phyloP scores from a whole-genome alignment of 2,888 invertebrate species.

The Gastrophysa polygoni region DNA sequence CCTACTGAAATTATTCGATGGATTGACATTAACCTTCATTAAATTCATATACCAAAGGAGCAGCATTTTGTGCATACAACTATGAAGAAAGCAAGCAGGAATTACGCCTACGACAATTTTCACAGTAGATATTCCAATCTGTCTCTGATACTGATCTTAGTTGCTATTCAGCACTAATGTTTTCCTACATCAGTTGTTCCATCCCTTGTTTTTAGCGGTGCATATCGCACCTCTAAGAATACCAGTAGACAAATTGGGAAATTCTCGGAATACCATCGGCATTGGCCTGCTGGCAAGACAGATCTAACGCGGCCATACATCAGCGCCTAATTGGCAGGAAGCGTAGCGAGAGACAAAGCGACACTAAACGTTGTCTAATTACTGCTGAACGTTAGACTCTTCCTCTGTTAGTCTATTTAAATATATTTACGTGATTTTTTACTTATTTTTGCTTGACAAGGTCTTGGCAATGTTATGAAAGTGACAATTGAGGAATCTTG shows the following conservation, averaged over 20 bases:
- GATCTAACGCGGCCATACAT: constrained; percentile 53
- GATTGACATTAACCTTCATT: no score
- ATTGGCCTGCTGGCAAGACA: constrained; percentile 34
- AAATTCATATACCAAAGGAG: no score
- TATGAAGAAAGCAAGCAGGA: no score
- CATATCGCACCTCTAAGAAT: constrained; percentile 21
- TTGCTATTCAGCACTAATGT: no score
- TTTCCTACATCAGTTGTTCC: not conserved
- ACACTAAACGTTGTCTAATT: constrained; percentile 61
- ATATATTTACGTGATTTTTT: constrained; percentile 47
- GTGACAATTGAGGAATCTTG: constrained; percentile 37
- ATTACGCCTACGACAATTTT: no score
- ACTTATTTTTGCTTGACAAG: constrained; percentile 30
- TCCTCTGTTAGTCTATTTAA: constrained; percentile 50
- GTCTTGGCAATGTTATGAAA: constrained; percentile 25
- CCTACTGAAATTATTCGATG: no score
- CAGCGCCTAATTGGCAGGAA: constrained; percentile 60
- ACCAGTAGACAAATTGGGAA: constrained; percentile 53
- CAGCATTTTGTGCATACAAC: no score
- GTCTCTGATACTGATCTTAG: no score
- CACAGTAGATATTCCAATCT: no score
- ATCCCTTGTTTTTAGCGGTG: not conserved
- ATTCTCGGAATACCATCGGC: constrained; percentile 42
- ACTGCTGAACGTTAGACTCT: constrained; percentile 37
- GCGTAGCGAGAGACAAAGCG: constrained; percentile 58